Evolutionary conservation across 23 tunicate genomes (phyloP).

Genomic region (Botrylloides violaceus): DNA sequence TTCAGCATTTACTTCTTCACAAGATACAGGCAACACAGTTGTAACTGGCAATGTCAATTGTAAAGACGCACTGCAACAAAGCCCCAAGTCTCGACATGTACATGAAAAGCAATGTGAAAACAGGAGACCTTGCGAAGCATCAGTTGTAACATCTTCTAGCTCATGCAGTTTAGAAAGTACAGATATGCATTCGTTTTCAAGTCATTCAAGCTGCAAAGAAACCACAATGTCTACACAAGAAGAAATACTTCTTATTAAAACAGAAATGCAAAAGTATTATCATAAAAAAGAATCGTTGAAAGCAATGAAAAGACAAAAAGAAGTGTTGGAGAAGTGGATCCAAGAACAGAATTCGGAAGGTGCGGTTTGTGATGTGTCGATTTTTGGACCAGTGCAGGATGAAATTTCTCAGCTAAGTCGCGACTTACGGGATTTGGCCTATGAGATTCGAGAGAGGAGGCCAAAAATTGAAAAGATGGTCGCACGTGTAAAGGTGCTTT

Average conservation of each 20-base stretch:
- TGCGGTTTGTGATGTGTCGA: conserved; percentile 27
- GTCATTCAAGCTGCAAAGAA: not conserved
- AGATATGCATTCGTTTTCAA: not conserved
- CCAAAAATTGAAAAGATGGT: conserved; percentile 65
- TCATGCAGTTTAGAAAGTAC: not conserved
- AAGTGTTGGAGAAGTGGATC: conserved; percentile 44
- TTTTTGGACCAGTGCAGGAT: conserved; percentile 53
- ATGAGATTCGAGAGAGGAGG: conserved; percentile 28
- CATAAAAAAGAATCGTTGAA: conserved; percentile 34
- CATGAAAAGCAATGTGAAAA: not conserved
- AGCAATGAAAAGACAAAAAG: conserved; percentile 52
- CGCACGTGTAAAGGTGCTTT: conserved; percentile 41
- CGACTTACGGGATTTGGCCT: conserved; percentile 38
- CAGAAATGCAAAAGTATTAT: conserved; percentile 54
- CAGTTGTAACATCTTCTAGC: not conserved
- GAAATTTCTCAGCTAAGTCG: conserved; percentile 41
- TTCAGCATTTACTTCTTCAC: conserved; percentile 32
- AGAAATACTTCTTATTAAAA: conserved; percentile 46
- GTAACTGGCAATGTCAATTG: not conserved
- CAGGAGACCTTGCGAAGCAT: not conserved
- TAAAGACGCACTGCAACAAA: not conserved
- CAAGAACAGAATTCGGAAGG: conserved; percentile 20
- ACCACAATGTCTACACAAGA: conserved; percentile 22
- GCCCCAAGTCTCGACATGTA: no score
- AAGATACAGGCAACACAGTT: not conserved